Base-by-base conservation (phyloP, 92 coral and sea anemone species). In the Meandrina meandrites region DNA sequence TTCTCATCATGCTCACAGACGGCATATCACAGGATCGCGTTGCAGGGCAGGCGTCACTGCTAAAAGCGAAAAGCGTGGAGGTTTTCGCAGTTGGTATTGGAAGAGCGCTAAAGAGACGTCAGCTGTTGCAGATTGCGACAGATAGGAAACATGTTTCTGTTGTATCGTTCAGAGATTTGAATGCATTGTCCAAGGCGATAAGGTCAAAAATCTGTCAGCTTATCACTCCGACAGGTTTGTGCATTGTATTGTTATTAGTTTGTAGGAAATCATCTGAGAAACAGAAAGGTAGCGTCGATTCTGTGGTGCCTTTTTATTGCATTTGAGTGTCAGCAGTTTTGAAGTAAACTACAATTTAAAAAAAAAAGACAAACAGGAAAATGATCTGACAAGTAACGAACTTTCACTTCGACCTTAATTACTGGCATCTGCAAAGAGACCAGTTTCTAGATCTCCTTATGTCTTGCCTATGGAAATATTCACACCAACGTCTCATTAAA, bases 21-120 rank as follows among this genome's bases (percentile, higher is more conserved):
- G 99, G 99, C 35, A 91, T 87, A 78, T 94, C 99, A 5, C 87
- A 86, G 24, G 99, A 96, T 88, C 37, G 84, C 8, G 93, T 96
- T 31, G 50, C 68, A 1, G 67, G 87, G 8, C 92, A 98, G 1
- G 99, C 99, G 19, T 67, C 57, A 53, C 48, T 82, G 3, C 87
- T 96, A 24, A 86, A 64, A 30, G 87, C 89, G 36, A 87, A 47
- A 7, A 90, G 89, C 42, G 98, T 92, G 1, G 90, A 84, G 88
- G 75, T 96, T 32, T 93, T 91, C 71, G 93, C 87, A 3, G 76
- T 96, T 79, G 99, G 98, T 42, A 80, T 96, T 22, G 99, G 99
- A 10, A 66, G 73, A 37, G 69, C 80, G 47, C 70, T 89, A 51
- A 91, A 81, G 40, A 85, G 53, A 24, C 84, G 77, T 27, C 92